Conservation (phyloP, 1,140 invertebrate species). For the Meloidogyne hapla region DNA sequence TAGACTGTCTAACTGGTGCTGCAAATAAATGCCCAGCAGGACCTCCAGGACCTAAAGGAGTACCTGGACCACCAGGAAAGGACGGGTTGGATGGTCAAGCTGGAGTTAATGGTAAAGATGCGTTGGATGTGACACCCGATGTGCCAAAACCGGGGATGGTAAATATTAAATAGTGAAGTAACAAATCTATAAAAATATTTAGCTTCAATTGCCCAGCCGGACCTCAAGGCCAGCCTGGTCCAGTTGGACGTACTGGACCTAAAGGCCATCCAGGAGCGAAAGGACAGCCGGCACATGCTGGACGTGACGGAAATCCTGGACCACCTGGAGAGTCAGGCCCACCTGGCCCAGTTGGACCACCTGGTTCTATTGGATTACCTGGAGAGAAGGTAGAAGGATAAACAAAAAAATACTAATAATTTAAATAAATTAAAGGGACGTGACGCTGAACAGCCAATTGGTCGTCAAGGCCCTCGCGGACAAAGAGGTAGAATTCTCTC, state of each 20-base stretch:
- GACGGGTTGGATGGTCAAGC: slow-evolving; percentile 45
- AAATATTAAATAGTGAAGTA: neutral
- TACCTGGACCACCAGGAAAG: slow-evolving; percentile 39
- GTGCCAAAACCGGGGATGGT: slow-evolving; percentile 37
- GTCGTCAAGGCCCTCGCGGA: slow-evolving; percentile 20
- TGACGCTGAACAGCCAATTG: slow-evolving; percentile 23
- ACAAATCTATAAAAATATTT: neutral
- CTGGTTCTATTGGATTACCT: slow-evolving; percentile 49
- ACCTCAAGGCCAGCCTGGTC: slow-evolving; percentile 52
- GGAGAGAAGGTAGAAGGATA: slow-evolving; percentile 15
- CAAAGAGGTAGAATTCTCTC: slow-evolving; percentile 8
- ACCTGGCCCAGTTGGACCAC: slow-evolving; percentile 46
- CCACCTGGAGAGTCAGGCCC: slow-evolving; percentile 43
- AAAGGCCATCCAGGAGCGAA: slow-evolving; percentile 57
- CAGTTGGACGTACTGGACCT: slow-evolving; percentile 57
- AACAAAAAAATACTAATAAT: neutral
- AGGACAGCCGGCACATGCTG: slow-evolving; percentile 51
- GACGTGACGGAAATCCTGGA: slow-evolving; percentile 58
- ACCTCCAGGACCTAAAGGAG: slow-evolving; percentile 55
- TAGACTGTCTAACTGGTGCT: slow-evolving; percentile 50
- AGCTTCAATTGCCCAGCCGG: slow-evolving; percentile 56
- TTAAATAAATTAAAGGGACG: slow-evolving; percentile 37
- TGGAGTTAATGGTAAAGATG: slow-evolving; percentile 51
- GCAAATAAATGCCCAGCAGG: slow-evolving; percentile 60
- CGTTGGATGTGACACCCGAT: slow-evolving; percentile 53